These are phyloP conservation scores for Pandemis heparana DNA, from an alignment of 2,888 invertebrate genomes.

Conservation along the genomic window DNA sequence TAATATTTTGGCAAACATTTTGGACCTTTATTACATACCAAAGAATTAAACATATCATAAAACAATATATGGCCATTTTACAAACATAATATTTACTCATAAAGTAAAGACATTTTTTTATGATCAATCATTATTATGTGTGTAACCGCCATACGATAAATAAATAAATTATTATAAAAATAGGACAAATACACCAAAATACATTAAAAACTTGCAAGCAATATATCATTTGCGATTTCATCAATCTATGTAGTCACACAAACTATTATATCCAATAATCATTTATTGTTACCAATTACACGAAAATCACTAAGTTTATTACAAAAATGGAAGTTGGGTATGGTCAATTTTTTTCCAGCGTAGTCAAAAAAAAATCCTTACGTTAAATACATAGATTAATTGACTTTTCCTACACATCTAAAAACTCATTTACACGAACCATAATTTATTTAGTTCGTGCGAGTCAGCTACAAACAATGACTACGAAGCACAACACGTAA, in stretches of 20 bases:
- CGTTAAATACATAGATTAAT: slow-evolving; percentile 27
- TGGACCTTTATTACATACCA: slow-evolving; percentile 17
- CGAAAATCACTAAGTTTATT: background rate
- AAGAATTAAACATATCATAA: slow-evolving; percentile 1
- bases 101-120: too few relatives aligned
- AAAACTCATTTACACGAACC: background rate
- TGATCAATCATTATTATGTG: too few relatives aligned
- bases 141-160: too few relatives aligned
- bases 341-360: too few relatives aligned
- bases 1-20: slow-evolving; percentile 36
- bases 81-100: too few relatives aligned
- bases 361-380: background rate
- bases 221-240: too few relatives aligned
- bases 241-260: too few relatives aligned
- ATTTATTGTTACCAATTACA: background rate
- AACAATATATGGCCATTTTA: background rate
- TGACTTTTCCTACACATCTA: slow-evolving; percentile 34
- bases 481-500: slow-evolving; percentile 19
- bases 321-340: background rate
- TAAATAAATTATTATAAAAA: too few relatives aligned
- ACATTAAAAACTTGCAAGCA: too few relatives aligned
- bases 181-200: too few relatives aligned
- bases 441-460: background rate
- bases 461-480: background rate
- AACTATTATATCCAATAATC: too few relatives aligned